Evolutionary conservation across 1,140 invertebrate species (phyloP), one percentile per base, ranked within the genome.

Genomic region (Saccostrea glomerata): DNA sequence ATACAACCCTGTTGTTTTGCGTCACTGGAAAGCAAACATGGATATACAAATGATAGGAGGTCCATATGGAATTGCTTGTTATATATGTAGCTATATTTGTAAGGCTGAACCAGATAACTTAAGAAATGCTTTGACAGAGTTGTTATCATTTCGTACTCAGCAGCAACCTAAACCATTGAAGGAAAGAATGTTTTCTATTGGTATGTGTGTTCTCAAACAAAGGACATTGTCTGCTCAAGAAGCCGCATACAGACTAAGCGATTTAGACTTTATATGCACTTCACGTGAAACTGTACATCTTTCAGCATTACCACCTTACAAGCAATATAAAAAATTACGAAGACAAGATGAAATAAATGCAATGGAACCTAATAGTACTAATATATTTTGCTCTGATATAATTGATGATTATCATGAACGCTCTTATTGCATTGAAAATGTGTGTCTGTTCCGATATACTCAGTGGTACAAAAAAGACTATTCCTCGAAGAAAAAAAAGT

Each of bases 161-260:
- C 13, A 5, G 54, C 70, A 54, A 30, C 86, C 40, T 40, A 58
- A 47, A 30, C 60, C 36, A 11, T 89, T 66, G 11, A 20, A 23
- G 40, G 70, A 17, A 36, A 23, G 86, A 25, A 47, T 89, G 47
- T 13, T 91, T 36, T 89, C 84, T 70, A 89, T 88, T 82, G 86
- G 89, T 30, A 60, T 83, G 36, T 89, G 82, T 85, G 73, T 90
- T 11, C 82, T 90, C 11, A 87, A 86, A 60, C 87, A 89, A 47
- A 77, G 89, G 15, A 20, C 77, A 60, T 87, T 90, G 63, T 89
- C 86, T 87, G 20, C 40, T 1, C 90, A 91, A 82, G 90, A 91
- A 83, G 90, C 90, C 15, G 87, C 88, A n/a, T 88, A 63, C 17
- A 9, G 60, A 3, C 17, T 86, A 86, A 47, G 82, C 13, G 54